Percentiles rank a stretch among this genome's conserved stretches.
These are phyloP conservation scores for Hormaphis cornu DNA, from an alignment of 1,140 invertebrate species.

Conservation along the genomic window DNA sequence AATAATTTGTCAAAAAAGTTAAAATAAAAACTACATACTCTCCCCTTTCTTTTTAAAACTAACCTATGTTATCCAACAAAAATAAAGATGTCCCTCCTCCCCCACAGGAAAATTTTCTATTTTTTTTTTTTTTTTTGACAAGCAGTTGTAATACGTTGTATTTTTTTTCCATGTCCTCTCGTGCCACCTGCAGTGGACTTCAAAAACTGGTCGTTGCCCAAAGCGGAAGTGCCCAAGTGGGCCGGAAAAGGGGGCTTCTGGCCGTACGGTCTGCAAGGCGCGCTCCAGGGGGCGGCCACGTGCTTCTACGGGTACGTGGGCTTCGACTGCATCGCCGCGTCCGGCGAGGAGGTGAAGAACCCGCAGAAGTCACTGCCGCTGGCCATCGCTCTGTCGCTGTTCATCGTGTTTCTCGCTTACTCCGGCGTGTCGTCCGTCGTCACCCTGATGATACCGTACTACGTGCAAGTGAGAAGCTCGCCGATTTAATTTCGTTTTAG, in stretches of 20 bases:
- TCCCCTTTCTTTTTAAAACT: too few relatives aligned
- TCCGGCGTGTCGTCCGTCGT: slow-evolving; percentile 65
- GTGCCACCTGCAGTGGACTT: slow-evolving; percentile 43
- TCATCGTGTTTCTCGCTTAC: slow-evolving; percentile 49
- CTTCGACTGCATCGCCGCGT: slow-evolving; percentile 79
- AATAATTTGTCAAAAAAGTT: too few relatives aligned
- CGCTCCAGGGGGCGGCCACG: slow-evolving; percentile 71
- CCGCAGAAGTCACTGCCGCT: slow-evolving; percentile 53
- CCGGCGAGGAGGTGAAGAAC: slow-evolving; percentile 51
- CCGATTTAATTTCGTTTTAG: neutral
- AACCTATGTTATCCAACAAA: too few relatives aligned
- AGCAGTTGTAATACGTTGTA: too few relatives aligned
- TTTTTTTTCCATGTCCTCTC: neutral
- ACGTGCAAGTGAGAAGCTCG: slow-evolving; percentile 41
- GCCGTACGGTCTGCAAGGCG: slow-evolving; percentile 68
- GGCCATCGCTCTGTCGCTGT: slow-evolving; percentile 49
- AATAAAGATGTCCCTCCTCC: too few relatives aligned
- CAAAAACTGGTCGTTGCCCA: slow-evolving; percentile 59
- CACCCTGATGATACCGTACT: slow-evolving; percentile 74
- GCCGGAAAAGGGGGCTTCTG: slow-evolving; percentile 67
- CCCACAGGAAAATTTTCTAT: too few relatives aligned
- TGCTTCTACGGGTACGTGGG: slow-evolving; percentile 85
- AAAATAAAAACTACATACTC: too few relatives aligned
- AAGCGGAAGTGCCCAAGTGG: slow-evolving; percentile 47
- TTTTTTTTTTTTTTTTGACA: too few relatives aligned